Evolutionary conservation across 2,113 vertebrate genomes (phyloP), one percentile per base, ranked within the genome.

Genomic region (Podarcis raffonei): DNA sequence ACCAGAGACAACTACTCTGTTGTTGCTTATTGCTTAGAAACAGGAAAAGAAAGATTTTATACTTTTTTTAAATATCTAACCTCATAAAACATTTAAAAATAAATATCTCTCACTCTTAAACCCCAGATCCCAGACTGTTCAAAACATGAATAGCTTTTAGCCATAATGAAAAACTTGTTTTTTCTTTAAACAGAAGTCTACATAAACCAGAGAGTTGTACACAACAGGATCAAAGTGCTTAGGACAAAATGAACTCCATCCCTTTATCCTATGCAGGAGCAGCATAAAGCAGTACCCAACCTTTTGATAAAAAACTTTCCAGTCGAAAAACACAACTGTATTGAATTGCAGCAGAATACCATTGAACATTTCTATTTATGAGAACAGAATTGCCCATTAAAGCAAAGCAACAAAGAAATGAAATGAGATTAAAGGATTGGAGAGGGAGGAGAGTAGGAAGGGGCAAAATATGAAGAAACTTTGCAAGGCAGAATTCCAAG

Each of bases 21-120:
- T 83, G 76, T 15, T 89, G 90, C 81, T 69, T 88, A 20, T 53
- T 30, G 62, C 71, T 84, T 23, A 90, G 59, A 76, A n/a, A 25
- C 62, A 22, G 25, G 62, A 84, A 94, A 92, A 94, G 77, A 18
- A 59, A 59, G 15, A 5, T 5, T 84, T 71, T 84, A 35, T 1
- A 48, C 39, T 91, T 42, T 37, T 85, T 84, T 89, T 88, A 89
- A 81, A 39, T 84, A 75, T 78, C 25, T 53, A 90, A 53, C 15
- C 39, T 78, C 80, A 89, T 85, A 78, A 86, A 90, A 84, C 27
- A 25, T 85, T 91, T 88, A 85, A 90, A 69, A 93, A 90, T 69
- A 89, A 86, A 90, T 81, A 23, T 86, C 68, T 22, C 71, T 87
- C 57, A 53, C 53, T 71, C 78, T 37, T 83, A 76, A 20, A 89